Evolutionary conservation across 1,140 invertebrate species (phyloP).

Genomic region (Paralvinella palmiformis): DNA sequence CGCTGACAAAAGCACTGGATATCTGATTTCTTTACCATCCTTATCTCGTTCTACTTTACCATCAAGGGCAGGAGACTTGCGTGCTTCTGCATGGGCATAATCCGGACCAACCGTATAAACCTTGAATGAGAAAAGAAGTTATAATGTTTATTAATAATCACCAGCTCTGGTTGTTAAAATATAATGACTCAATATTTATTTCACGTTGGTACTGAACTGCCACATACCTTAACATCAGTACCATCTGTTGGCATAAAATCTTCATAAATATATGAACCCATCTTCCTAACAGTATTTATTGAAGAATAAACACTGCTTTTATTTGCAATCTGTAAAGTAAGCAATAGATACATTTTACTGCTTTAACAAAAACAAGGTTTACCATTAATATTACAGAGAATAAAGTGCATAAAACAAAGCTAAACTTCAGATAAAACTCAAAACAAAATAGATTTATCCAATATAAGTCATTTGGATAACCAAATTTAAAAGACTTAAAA

Average conservation of each 20-base stretch:
- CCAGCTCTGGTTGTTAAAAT: too few species aligned
- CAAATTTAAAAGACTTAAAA: conserved; percentile 3
- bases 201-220: too few species aligned
- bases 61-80: conserved; percentile 90
- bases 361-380: too few species aligned
- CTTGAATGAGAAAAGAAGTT: too few species aligned
- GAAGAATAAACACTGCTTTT: conserved; percentile 96
- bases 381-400: too few species aligned
- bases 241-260: conserved; percentile 99
- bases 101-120: conserved; percentile 93
- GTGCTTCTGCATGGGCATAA: conserved; percentile 97
- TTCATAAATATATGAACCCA: conserved; percentile 98
- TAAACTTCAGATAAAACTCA: too few species aligned
- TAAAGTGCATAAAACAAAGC: too few species aligned
- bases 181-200: too few species aligned
- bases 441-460: too few species aligned
- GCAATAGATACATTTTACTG: too few species aligned
- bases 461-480: too few species aligned
- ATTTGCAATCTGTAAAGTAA: conserved; percentile 82
- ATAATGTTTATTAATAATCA: too few species aligned
- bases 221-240: conserved; percentile 75
- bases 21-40: conserved; percentile 97
- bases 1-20: conserved; percentile 95
- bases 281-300: conserved; percentile 90
- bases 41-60: conserved; percentile 98